Conservation (phyloP, 2,797 vertebrate genomes). For the Premnoplex brunnescens region DNA sequence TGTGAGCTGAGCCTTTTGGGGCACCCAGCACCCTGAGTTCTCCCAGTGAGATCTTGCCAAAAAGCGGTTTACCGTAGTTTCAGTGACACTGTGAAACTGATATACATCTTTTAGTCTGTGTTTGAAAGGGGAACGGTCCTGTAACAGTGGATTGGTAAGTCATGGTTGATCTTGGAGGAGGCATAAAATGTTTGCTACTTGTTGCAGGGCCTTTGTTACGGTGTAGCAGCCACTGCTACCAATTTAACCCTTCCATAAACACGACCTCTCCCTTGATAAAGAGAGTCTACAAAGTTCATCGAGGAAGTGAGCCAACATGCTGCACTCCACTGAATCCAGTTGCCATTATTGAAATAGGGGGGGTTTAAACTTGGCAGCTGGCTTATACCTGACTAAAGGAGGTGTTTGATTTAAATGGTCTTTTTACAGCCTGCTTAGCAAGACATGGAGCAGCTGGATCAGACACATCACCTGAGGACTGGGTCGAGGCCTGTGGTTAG, state of each 20-base stretch:
- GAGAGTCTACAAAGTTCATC: not conserved
- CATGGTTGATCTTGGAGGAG: conserved; percentile 9
- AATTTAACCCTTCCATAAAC: conserved; percentile 3
- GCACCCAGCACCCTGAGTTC: not conserved
- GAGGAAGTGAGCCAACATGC: not conserved
- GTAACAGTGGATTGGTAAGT: conserved; percentile 7
- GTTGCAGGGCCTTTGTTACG: not conserved
- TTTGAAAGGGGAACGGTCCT: not conserved
- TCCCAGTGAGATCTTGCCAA: not conserved
- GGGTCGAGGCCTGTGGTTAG: not conserved
- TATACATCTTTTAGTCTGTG: fast-evolving
- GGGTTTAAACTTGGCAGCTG: not conserved
- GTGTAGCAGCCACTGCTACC: not conserved
- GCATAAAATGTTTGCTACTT: not conserved
- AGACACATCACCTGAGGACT: not conserved
- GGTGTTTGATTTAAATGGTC: not conserved
- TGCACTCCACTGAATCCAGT: not conserved
- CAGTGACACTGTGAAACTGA: not conserved
- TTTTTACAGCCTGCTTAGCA: not conserved
- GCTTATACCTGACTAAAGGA: not conserved
- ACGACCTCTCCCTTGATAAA: not conserved
- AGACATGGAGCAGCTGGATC: not conserved
- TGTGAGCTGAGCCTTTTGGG: not conserved
- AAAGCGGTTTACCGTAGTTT: not conserved
- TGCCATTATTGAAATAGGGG: not conserved